These are phyloP conservation scores for Panulirus ornatus DNA, from an alignment of 1,140 invertebrate species.

Conservation along the genomic window DNA sequence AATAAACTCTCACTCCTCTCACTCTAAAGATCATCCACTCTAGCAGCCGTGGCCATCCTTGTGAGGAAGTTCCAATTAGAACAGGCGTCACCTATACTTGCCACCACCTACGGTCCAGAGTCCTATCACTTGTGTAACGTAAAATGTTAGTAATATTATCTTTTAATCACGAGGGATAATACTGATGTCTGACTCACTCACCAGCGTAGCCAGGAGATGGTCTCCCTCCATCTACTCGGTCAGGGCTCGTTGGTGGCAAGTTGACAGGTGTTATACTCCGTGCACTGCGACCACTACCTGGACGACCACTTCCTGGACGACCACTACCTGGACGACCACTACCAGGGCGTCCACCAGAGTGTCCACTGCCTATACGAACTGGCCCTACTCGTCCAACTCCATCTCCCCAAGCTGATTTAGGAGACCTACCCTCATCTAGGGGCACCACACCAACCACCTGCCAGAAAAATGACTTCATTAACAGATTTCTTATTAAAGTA, in stretches of 20 bases:
- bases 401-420: constrained; percentile 62
- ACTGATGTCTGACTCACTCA: too few species aligned
- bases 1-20: too few species aligned
- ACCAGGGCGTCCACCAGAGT: constrained; percentile 8
- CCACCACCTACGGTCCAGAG: too few species aligned
- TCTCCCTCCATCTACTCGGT: not conserved
- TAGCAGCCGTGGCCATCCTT: too few species aligned
- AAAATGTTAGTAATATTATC: too few species aligned
- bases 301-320: not conserved
- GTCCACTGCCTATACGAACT: not conserved
- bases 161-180: too few species aligned
- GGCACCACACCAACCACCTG: constrained; percentile 60
- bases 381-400: not conserved
- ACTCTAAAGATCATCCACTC: too few species aligned
- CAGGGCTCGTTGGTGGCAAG: constrained; percentile 42
- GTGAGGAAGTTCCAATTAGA: too few species aligned
- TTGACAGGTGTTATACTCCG: constrained; percentile 66
- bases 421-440: constrained; percentile 32
- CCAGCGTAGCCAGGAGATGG: not conserved
- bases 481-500: too few species aligned
- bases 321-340: constrained; percentile 43
- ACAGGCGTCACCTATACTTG: too few species aligned
- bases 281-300: constrained; percentile 54
- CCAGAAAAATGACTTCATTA: too few species aligned
- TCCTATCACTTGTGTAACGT: too few species aligned